phyloP scores from a whole-genome alignment of 2,113 vertebrate species.

The Myotis brandtii region DNA sequence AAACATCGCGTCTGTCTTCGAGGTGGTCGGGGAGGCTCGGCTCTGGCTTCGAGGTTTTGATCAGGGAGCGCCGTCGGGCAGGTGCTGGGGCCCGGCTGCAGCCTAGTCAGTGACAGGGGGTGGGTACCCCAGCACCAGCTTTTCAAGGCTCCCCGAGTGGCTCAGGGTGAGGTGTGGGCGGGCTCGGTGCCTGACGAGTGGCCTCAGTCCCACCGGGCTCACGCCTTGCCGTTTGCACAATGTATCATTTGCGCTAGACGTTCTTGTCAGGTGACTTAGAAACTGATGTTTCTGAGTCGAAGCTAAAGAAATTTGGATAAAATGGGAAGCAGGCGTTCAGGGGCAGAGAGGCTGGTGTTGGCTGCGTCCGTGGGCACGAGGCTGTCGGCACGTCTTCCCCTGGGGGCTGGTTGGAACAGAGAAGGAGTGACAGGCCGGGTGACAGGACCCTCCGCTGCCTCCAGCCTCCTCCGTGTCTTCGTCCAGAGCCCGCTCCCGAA shows the following conservation, averaged over 20 bases:
- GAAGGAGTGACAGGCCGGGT: neutral
- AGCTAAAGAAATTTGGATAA: constrained; percentile 20
- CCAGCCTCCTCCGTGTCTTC: neutral
- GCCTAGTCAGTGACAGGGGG: neutral
- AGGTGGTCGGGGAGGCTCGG: neutral
- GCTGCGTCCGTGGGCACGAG: neutral
- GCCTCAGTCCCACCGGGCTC: neutral
- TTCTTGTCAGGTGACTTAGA: constrained; percentile 1
- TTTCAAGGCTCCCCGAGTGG: neutral
- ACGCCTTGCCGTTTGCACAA: neutral
- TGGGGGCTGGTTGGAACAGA: neutral
- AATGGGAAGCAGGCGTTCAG: neutral
- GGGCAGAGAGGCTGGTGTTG: neutral
- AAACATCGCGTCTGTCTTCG: neutral
- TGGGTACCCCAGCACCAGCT: neutral
- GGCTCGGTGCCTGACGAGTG: neutral
- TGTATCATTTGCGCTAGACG: neutral
- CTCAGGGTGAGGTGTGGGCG: neutral
- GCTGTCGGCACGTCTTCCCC: neutral
- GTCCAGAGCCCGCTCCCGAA: neutral
- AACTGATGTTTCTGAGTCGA: constrained; percentile 10
- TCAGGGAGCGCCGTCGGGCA: neutral
- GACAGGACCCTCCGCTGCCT: neutral
- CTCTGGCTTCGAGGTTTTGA: neutral
- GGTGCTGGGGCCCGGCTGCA: neutral